A percentile compares a stretch with the other conserved stretches of the same genome.
Conservation (phyloP, 2,797 vertebrate genomes). For the Xenops minutus region DNA sequence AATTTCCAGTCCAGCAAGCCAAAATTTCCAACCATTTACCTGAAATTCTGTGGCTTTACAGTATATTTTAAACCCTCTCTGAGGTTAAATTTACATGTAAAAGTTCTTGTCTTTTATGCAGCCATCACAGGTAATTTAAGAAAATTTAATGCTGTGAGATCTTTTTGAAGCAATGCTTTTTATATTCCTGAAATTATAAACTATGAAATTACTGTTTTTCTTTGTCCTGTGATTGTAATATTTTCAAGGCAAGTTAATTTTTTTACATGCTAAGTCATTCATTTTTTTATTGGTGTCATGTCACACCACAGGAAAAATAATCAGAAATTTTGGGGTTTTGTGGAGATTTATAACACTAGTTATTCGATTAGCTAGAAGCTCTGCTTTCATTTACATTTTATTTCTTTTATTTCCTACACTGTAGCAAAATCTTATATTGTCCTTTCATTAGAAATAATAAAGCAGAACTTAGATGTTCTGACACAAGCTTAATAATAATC, state of each 20-base stretch:
- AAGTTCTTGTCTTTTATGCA: neutral
- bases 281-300: neutral
- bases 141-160: neutral
- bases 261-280: neutral
- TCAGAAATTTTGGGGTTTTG: neutral
- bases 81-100: neutral
- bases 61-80: neutral
- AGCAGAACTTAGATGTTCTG: neutral
- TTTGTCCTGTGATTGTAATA: neutral
- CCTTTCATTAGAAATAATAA: neutral
- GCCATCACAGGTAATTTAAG: neutral
- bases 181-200: neutral
- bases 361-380: neutral
- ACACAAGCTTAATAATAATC: neutral
- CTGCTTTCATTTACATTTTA: slow-evolving; percentile 9
- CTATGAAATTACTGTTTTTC: neutral
- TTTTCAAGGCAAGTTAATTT: neutral
- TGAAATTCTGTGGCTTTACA: slow-evolving; percentile 22
- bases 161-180: neutral
- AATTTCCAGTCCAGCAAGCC: neutral
- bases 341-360: neutral
- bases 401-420: neutral
- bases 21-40: slow-evolving; percentile 15
- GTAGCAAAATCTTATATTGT: neutral
- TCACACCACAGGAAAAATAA: slow-evolving; percentile 3